phyloP scores from a whole-genome alignment of 2,113 vertebrate species.

The Pogona vitticeps region DNA sequence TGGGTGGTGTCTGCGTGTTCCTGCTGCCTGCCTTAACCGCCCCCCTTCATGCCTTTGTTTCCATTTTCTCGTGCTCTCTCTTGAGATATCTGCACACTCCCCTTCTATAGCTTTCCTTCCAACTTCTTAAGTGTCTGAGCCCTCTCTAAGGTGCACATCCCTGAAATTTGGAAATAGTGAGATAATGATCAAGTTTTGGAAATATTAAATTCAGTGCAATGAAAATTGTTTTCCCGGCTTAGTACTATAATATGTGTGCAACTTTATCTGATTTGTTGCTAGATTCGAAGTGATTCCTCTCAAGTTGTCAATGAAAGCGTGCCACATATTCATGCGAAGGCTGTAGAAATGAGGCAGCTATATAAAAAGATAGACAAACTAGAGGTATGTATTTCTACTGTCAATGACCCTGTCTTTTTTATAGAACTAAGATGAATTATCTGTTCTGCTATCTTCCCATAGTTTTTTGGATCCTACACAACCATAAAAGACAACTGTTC shows the following conservation, averaged over 20 bases:
- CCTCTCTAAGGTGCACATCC: no score
- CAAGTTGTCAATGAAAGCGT: slow-evolving; percentile 92
- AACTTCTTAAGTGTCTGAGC: no score
- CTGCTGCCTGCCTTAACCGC: no score
- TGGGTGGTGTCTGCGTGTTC: no score
- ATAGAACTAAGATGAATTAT: background rate
- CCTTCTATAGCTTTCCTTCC: background rate
- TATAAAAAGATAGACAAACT: slow-evolving; percentile 91
- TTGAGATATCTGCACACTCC: no score
- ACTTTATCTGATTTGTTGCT: slow-evolving; percentile 25
- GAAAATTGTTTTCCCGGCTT: background rate
- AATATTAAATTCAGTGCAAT: background rate
- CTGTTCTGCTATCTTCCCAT: no score
- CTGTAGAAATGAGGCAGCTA: slow-evolving; percentile 90
- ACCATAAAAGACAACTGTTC: background rate
- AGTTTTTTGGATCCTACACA: background rate
- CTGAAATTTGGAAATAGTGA: background rate
- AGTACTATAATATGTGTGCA: background rate
- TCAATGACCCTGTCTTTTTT: background rate
- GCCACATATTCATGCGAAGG: slow-evolving; percentile 89
- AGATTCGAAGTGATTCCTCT: slow-evolving; percentile 91
- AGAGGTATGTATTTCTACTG: slow-evolving; percentile 76
- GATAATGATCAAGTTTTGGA: background rate
- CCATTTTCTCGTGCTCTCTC: no score
- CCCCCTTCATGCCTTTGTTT: no score